Evolutionary conservation across 2,797 vertebrate genomes (phyloP), one percentile per base, ranked within the genome.

Genomic region (Rhinophrynus dorsalis): DNA sequence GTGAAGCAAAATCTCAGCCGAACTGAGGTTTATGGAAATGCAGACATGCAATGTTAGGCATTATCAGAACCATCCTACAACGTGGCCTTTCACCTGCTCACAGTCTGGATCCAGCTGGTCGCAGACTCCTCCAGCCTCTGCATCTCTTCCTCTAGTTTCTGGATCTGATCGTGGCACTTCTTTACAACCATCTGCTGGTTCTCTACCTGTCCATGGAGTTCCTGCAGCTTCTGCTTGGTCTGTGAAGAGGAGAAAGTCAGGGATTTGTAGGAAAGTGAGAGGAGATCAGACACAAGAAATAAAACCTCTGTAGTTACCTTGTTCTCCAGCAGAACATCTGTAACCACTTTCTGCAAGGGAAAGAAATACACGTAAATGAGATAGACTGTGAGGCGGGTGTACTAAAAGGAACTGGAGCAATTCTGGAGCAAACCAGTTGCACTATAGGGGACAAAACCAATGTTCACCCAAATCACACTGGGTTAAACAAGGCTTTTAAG

Each of bases 61-160:
- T n/a, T n/a, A n/a, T n/a, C n/a, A n/a, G n/a, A n/a, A n/a, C n/a
- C n/a, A n/a, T n/a, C n/a, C n/a, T n/a, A n/a, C n/a, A n/a, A n/a
- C n/a, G n/a, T n/a, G n/a, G n/a, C n/a, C n/a, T 20, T 26, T 68
- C 47, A 68, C 67, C 56, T 26, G 26, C 3, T 23, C 10, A 54
- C 56, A 32, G 57, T 13, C 15, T 44, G 56, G 2, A 61, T 52
- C 67, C 67, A 68, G 45, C 24, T 18, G 5, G 26, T 44, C 1
- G 8, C 67, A 1, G 45, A 52, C 30, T 68, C 17, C 35, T 68
- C 67, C 45, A 68, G 56, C 8, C 27, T 52, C 27, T 29, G 21
- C 1, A 68, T 3, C 47, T 60, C 57, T 1, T 26, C 35, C 18
- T 68, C 50, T 20, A 68, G 47, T 30, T 42, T 23, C 26, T 52